A percentile compares a stretch with the other conserved stretches of the same genome.
Conservation (phyloP, 2,113 vertebrate genomes). For the Plecotus auritus region DNA sequence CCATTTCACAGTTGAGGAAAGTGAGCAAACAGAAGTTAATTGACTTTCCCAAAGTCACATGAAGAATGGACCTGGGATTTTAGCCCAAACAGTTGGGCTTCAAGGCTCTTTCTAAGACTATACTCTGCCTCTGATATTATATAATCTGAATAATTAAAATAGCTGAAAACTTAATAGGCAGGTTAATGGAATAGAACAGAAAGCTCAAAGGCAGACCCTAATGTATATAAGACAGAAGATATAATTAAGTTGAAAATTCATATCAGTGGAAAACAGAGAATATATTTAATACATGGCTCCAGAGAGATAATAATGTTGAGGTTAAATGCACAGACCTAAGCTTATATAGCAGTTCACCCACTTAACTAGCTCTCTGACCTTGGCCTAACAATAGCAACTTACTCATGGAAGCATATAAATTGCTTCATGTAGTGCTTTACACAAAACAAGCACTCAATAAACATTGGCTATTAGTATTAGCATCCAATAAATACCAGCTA, state of each 20-base stretch:
- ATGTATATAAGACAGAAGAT: background rate
- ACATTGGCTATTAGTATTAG: background rate
- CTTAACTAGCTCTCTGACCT: background rate
- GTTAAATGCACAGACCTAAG: background rate
- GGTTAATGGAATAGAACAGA: background rate
- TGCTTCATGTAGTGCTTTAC: background rate
- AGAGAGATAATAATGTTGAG: background rate
- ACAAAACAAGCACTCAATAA: background rate
- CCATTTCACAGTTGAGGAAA: background rate
- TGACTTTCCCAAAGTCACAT: background rate
- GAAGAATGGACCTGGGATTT: background rate
- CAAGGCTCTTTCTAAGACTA: background rate
- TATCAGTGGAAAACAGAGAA: background rate
- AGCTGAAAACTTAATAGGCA: background rate
- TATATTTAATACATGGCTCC: background rate
- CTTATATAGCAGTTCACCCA: background rate
- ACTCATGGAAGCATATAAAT: background rate
- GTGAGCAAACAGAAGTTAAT: background rate
- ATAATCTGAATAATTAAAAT: background rate
- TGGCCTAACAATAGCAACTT: background rate
- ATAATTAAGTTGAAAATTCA: background rate
- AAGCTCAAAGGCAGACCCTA: background rate
- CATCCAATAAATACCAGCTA: background rate
- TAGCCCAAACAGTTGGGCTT: background rate
- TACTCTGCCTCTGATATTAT: background rate